These are phyloP conservation scores for Chironomus riparius DNA, from an alignment of 2,888 invertebrate genomes.

Conservation along the genomic window DNA sequence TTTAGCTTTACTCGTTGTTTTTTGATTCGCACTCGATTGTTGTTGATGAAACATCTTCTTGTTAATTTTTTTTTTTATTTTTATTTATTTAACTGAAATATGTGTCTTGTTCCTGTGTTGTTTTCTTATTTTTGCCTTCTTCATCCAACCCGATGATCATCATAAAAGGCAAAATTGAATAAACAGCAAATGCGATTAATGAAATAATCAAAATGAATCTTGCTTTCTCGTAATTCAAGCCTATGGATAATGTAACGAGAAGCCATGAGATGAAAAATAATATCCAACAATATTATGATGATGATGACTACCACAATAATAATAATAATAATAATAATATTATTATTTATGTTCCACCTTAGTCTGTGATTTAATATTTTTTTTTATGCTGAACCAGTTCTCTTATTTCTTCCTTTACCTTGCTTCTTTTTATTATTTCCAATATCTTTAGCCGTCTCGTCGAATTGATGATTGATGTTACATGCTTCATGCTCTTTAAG, in stretches of 20 bases:
- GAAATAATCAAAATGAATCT: neutral
- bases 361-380: neutral
- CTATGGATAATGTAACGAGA: neutral
- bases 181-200: neutral
- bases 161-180: neutral
- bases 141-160: too few relatives aligned
- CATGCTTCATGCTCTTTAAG: neutral
- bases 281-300: neutral
- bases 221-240: neutral
- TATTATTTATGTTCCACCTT: constrained; percentile 10
- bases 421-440: neutral
- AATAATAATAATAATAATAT: constrained; percentile 16
- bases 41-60: neutral
- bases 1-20: too few relatives aligned
- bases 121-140: too few relatives aligned
- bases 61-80: neutral
- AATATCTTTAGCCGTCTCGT: neutral
- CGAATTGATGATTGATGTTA: neutral
- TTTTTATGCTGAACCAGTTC: constrained; percentile 9
- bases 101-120: neutral
- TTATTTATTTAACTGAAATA: neutral
- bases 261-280: constrained; percentile 5
- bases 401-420: neutral
- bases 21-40: too few relatives aligned
- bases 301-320: constrained; percentile 13